phyloP scores from a whole-genome alignment of 2,888 invertebrate genomes.

The Oligia strigilis region DNA sequence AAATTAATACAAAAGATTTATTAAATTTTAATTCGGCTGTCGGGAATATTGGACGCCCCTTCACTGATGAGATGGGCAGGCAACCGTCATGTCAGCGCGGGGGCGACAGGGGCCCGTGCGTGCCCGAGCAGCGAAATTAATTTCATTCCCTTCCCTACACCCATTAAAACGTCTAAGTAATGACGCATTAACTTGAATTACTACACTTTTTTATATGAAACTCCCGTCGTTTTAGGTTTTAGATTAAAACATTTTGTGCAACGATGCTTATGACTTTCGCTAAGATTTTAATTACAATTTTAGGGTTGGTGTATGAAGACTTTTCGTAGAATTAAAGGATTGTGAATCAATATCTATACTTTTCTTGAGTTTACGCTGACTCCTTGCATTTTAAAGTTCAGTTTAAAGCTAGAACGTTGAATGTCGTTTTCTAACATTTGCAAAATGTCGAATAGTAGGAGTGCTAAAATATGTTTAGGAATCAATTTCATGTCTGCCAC shows the following conservation, averaged over 20 bases:
- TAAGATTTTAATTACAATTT: conserved; percentile 14
- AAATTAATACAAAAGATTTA: conserved; percentile 24
- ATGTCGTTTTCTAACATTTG: conserved; percentile 9
- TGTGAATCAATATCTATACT: neutral
- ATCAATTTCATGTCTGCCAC: neutral
- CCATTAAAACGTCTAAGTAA: conserved; percentile 77
- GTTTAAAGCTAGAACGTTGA: neutral
- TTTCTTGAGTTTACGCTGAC: no score
- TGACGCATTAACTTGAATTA: conserved; percentile 71
- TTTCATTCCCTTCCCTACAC: conserved; percentile 74
- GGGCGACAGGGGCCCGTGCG: conserved; percentile 71
- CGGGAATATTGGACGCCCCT: conserved; percentile 57
- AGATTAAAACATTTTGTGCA: conserved; percentile 46
- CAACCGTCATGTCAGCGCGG: conserved; percentile 67
- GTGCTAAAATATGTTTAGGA: conserved; percentile 3
- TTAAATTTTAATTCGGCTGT: conserved; percentile 38
- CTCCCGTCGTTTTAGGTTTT: conserved; percentile 37
- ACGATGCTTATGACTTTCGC: conserved; percentile 8
- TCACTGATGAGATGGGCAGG: conserved; percentile 71
- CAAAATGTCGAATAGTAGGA: neutral
- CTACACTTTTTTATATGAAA: conserved; percentile 60
- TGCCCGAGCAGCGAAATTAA: conserved; percentile 76
- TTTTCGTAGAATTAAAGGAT: neutral
- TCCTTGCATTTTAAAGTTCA: neutral
- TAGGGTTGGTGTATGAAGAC: neutral